Evolutionary conservation across 2,888 invertebrate species (phyloP).

Genomic region (Exocentrus adspersus): DNA sequence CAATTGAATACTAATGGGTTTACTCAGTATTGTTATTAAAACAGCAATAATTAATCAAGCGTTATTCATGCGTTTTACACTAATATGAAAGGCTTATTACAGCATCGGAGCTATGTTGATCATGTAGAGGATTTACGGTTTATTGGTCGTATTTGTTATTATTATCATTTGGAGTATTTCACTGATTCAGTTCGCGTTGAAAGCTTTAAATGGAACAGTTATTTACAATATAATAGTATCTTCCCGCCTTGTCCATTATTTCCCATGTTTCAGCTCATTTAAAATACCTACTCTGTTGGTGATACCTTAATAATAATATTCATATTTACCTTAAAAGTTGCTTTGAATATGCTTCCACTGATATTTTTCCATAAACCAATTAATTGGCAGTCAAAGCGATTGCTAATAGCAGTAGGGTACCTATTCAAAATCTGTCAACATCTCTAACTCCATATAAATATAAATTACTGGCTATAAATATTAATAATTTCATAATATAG

Average conservation of each 20-base stretch:
- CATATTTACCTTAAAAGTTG: too few species aligned
- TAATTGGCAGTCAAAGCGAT: too few species aligned
- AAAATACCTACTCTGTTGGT: too few species aligned
- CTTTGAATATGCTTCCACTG: too few species aligned
- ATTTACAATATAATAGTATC: neutral
- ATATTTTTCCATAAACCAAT: neutral
- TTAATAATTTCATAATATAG: slow-evolving; percentile 1
- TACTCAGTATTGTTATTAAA: slow-evolving; percentile 3
- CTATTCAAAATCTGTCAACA: neutral
- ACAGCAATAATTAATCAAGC: slow-evolving; percentile 2
- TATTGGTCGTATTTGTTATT: too few species aligned
- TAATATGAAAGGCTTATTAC: neutral
- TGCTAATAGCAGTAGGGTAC: too few species aligned
- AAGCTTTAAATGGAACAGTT: too few species aligned
- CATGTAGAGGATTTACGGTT: neutral
- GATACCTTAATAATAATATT: too few species aligned
- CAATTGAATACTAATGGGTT: slow-evolving; percentile 5
- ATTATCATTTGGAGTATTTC: too few species aligned
- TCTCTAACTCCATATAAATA: slow-evolving; percentile 1
- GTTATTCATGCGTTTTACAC: neutral
- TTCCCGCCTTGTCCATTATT: neutral
- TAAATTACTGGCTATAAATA: neutral
- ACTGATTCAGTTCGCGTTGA: too few species aligned
- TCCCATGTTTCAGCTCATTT: too few species aligned
- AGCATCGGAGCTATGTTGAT: neutral